Evolutionary conservation across 2,888 invertebrate species (phyloP).

Genomic region (Thera obeliscata): DNA sequence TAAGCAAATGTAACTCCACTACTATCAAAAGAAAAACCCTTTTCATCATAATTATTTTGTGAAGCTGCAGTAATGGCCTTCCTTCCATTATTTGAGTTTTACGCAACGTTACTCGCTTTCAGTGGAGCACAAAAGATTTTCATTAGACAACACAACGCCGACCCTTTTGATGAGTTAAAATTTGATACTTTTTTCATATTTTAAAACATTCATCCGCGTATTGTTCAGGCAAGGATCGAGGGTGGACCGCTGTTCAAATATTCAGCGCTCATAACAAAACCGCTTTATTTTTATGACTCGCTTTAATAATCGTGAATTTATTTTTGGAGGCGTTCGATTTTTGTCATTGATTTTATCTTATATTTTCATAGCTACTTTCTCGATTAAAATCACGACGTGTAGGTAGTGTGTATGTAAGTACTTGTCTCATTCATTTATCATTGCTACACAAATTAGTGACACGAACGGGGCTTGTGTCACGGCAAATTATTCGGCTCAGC

Average conservation of each 20-base stretch:
- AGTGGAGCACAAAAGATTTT: constrained; percentile 52
- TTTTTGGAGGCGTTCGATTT: not conserved
- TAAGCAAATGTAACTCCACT: constrained; percentile 4
- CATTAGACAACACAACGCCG: constrained; percentile 46
- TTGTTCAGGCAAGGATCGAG: constrained; percentile 64
- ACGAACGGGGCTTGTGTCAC: constrained; percentile 28
- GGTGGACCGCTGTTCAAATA: constrained; percentile 60
- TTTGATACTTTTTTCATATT: constrained; percentile 47
- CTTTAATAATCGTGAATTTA: constrained; percentile 35
- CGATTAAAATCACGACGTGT: not conserved
- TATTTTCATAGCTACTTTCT: not conserved
- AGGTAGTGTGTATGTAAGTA: not conserved
- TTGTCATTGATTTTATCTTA: not conserved
- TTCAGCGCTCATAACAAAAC: constrained; percentile 60
- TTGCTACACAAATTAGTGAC: constrained; percentile 23
- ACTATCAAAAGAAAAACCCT: constrained; percentile 27
- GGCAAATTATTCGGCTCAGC: constrained; percentile 34
- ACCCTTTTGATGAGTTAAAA: constrained; percentile 66
- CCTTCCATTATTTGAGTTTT: constrained; percentile 40
- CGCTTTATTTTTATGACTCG: constrained; percentile 70
- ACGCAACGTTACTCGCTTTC: constrained; percentile 42
- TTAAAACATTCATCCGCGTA: constrained; percentile 58
- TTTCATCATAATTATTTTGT: constrained; percentile 26
- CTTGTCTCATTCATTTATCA: constrained; percentile 21
- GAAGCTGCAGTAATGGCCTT: constrained; percentile 33